Evolutionary conservation across 2,888 invertebrate genomes (phyloP), one percentile per base, ranked within the genome.

Genomic region (Dorcus hopei): DNA sequence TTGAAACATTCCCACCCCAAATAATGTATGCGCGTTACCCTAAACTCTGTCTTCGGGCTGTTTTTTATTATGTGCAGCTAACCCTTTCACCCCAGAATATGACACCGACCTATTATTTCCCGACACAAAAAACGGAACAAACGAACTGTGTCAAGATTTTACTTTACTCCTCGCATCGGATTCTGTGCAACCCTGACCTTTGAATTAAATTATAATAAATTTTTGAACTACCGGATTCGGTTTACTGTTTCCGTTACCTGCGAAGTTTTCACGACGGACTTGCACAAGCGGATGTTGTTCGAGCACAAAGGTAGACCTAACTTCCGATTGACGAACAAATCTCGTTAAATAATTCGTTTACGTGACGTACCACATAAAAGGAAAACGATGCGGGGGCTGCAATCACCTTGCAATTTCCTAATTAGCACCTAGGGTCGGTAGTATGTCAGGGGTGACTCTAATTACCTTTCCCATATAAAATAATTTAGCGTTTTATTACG

Each of bases 91-190:
- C 77, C 75, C 72, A 74, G 74, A 79, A 79, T 77, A 74, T 76
- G 79, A 79, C 79, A 79, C 79, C 79, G 74, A 71, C 68, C 74
- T 71, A 75, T 78, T 78, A 75, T 75, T 75, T 73, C 68, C 65
- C 61, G 65, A 68, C 68, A 71, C 70, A 74, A 67, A 66, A 75
- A 77, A 77, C 74, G 72, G 75, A 77, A 75, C 77, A 77, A 77
- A 77, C 78, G 77, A 78, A 79, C 77, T 77, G 79, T 78, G 77
- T 77, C 77, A 77, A 78, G 77, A 77, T 77, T 74, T 75, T 70
- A 68, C 67, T 68, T 14, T 14, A 1, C 14, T 14, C 14, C 63
- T 61, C 63, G 59, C 57, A 54, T 61, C 62, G 64, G 62, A 64
- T 64, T 59, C 61, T 60, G 58, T 52, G 50, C 53, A 42, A 61